phyloP scores from a whole-genome alignment of 1,140 invertebrate species.

The Zophobas morio region DNA sequence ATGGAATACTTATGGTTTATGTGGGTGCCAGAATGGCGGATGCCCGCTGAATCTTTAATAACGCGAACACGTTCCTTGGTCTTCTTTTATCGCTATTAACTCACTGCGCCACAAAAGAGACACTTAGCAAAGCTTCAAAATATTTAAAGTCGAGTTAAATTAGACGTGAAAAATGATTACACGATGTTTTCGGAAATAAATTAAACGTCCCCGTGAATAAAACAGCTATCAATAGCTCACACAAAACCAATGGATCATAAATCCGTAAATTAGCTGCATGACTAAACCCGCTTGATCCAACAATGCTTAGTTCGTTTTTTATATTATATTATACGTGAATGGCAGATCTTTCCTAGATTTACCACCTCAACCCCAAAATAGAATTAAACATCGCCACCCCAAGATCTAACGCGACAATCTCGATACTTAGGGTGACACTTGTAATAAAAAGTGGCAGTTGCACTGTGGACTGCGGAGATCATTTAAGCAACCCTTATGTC shows the following conservation, averaged over 20 bases:
- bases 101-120: not conserved
- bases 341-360: constrained; percentile 61
- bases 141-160: constrained; percentile 18
- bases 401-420: constrained; percentile 58
- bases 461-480: constrained; percentile 50
- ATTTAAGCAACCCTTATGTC: constrained; percentile 61
- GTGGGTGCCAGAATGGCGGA: constrained; percentile 61
- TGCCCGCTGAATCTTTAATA: constrained; percentile 60
- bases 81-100: constrained; percentile 53
- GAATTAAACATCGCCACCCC: constrained; percentile 62
- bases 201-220: constrained; percentile 12
- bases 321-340: constrained; percentile 55
- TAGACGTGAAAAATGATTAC: constrained; percentile 36
- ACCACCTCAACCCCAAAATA: constrained; percentile 62
- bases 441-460: constrained; percentile 64
- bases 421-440: constrained; percentile 62
- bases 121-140: not conserved
- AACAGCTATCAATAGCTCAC: constrained; percentile 23
- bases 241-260: constrained; percentile 35
- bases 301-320: constrained; percentile 56
- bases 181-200: constrained; percentile 20
- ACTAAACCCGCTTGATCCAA: constrained; percentile 25
- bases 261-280: constrained; percentile 39
- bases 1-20: constrained; percentile 60
- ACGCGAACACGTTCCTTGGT: constrained; percentile 55